Evolutionary conservation across 2,797 vertebrate genomes (phyloP), one percentile per base, ranked within the genome.

Genomic region (Acrocephalus scirpaceus): DNA sequence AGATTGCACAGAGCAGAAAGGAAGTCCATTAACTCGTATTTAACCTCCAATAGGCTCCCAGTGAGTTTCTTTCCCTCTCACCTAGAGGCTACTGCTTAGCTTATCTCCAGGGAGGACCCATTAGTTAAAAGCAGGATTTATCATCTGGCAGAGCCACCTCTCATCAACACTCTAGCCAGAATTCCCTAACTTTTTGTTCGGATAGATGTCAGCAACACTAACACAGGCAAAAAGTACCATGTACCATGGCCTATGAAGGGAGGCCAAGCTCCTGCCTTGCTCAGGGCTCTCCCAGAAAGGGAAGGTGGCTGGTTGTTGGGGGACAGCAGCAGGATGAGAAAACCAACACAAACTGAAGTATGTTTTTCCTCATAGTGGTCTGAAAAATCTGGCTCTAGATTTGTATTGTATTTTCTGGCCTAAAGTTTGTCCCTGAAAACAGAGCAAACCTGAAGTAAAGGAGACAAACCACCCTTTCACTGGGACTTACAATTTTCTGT

Each of bases 71-170:
- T 93, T 78, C 71, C 64, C 51, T 81, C 80, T 81, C 90, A 91
- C 74, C 86, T 70, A 85, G 67, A 92, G 38, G 48, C 64, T 82
- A 61, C 80, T 71, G 47, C 81, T 79, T 48, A 85, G 48, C 56
- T 94, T 94, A 92, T 94, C 84, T 95, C 45, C 34, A 76, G 53
- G 48, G 74, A 85, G 74, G 56, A 67, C 38, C 51, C 67, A 79
- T 75, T 57, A 74, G 66, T 81, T 95, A 81, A 75, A 61, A 78
- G 77, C n/a, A 78, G 48, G 53, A 86, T 92, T 90, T 88, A 57
- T 2, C 1, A 50, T 64, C 40, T 44, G 30, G 57, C 47, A 82
- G 34, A 93, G 77, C 32, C 42, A 64, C 88, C 62, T 84, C 86
- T 85, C 36, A 76, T 79, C 7, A 3, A 64, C 26, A 18, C 29